A percentile compares a stretch with the other conserved stretches of the same genome.
Conservation (phyloP, 1,140 invertebrate species). For the Cydia fagiglandana region DNA sequence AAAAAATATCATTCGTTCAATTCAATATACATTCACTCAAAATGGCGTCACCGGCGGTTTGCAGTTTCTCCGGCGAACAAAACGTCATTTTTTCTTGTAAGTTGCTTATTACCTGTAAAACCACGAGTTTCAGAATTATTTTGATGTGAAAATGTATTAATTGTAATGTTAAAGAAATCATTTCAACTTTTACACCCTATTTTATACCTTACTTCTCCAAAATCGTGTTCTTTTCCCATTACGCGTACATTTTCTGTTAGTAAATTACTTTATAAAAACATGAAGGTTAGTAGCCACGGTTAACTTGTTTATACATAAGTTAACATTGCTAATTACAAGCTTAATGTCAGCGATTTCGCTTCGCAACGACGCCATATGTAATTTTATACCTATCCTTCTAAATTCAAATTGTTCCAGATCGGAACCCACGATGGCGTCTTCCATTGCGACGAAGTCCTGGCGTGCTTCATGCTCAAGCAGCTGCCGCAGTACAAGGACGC, state of each 20-base stretch:
- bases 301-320: background rate
- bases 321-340: background rate
- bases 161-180: slow-evolving; percentile 36
- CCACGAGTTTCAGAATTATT: background rate
- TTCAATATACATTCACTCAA: background rate
- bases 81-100: slow-evolving; percentile 9
- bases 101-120: background rate
- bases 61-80: background rate
- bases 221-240: background rate
- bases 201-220: background rate
- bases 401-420: slow-evolving; percentile 73
- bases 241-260: slow-evolving; percentile 5
- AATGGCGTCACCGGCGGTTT: background rate
- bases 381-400: background rate
- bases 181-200: background rate
- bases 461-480: slow-evolving; percentile 93
- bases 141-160: slow-evolving; percentile 1
- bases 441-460: slow-evolving; percentile 98
- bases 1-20: background rate
- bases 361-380: background rate
- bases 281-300: slow-evolving; percentile 21
- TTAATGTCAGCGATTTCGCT: background rate
- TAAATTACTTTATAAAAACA: slow-evolving; percentile 1
- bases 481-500: slow-evolving; percentile 91
- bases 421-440: slow-evolving; percentile 92